Conservation (phyloP, 2,888 invertebrate species). For the Oxystoma pomonae region DNA sequence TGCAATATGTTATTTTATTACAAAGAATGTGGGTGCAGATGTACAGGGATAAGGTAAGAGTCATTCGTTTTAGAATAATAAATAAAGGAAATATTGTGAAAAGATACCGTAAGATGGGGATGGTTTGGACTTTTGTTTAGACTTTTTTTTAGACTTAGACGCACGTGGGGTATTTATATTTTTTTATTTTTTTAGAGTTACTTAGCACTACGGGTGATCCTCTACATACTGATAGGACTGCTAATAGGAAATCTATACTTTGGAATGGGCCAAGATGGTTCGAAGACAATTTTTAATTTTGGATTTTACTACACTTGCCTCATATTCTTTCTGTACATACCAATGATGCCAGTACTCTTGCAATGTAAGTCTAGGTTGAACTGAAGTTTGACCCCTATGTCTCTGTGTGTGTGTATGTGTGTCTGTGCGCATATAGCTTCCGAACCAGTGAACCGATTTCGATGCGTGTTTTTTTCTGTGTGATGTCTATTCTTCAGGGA, state of each 20-base stretch:
- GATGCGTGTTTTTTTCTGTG: too few relatives aligned
- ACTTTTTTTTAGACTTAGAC: background rate
- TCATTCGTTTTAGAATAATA: background rate
- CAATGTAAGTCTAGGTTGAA: constrained; percentile 76
- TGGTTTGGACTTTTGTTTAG: too few relatives aligned
- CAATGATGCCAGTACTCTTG: constrained; percentile 76
- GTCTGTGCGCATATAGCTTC: too few relatives aligned
- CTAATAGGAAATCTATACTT: constrained; percentile 68
- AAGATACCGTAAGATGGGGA: too few relatives aligned
- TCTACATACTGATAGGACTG: constrained; percentile 65
- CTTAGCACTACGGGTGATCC: constrained; percentile 62
- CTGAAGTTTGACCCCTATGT: too few relatives aligned
- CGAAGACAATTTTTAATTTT: constrained; percentile 79
- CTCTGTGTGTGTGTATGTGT: too few relatives aligned
- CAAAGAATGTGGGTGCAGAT: constrained; percentile 70
- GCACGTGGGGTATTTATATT: too few relatives aligned
- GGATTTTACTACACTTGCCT: constrained; percentile 78
- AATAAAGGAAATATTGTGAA: too few relatives aligned
- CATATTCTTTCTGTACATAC: constrained; percentile 75
- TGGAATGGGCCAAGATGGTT: constrained; percentile 73
- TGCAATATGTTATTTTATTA: constrained; percentile 65
- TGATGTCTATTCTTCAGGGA: too few relatives aligned
- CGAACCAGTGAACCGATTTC: too few relatives aligned
- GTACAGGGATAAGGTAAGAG: constrained; percentile 65
- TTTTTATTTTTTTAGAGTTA: constrained; percentile 58